phyloP scores from a whole-genome alignment of 2,888 invertebrate species.

The Pinctada fucata region DNA sequence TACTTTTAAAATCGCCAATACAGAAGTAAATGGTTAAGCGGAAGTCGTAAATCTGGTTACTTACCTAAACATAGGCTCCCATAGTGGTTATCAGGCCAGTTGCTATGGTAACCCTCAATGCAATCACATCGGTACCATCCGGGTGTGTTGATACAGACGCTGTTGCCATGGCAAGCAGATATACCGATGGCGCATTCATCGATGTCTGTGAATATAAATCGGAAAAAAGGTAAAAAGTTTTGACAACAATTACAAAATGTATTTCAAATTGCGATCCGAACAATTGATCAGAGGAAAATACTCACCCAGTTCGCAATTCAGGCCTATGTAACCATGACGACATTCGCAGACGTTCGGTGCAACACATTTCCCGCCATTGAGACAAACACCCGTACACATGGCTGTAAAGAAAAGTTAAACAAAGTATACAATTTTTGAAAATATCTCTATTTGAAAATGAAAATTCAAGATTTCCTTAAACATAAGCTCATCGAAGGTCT shows the following conservation, averaged over 20 bases:
- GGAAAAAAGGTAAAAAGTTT: too few relatives aligned
- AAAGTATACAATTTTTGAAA: too few relatives aligned
- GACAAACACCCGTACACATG: conserved; percentile 78
- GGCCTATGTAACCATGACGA: conserved; percentile 88
- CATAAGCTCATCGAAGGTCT: too few relatives aligned
- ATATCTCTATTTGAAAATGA: too few relatives aligned
- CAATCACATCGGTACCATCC: conserved; percentile 81
- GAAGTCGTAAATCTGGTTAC: too few relatives aligned
- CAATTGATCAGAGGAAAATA: too few relatives aligned
- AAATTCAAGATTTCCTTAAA: too few relatives aligned
- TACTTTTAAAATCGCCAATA: too few relatives aligned
- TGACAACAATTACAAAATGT: too few relatives aligned
- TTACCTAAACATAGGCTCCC: conserved; percentile 76
- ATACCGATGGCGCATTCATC: conserved; percentile 88
- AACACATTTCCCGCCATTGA: conserved; percentile 89
- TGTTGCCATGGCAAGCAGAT: conserved; percentile 86
- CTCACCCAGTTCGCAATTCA: conserved; percentile 85
- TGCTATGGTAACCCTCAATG: conserved; percentile 84
- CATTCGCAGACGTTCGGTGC: conserved; percentile 88
- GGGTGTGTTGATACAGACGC: conserved; percentile 89
- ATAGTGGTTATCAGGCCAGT: conserved; percentile 68
- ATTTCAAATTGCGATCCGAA: too few relatives aligned
- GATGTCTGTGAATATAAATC: conserved; percentile 81
- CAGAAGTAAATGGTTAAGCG: too few relatives aligned
- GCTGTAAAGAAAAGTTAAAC: too few relatives aligned